Base-by-base conservation (phyloP, 2,888 invertebrate species). In the Chrysina gloriosa region DNA sequence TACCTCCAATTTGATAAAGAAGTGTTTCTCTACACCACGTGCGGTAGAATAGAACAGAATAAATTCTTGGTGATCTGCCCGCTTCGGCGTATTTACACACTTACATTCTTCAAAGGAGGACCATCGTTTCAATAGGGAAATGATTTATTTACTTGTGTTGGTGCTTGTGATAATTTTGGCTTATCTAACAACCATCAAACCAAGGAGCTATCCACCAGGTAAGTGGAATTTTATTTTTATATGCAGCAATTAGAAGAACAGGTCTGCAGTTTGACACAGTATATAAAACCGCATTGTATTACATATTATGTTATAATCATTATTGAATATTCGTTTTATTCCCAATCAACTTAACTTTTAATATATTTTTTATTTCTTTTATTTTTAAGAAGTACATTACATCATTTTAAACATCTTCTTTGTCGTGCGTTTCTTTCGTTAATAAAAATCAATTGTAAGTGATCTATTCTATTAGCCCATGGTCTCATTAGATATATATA, bases 201-300 rank as follows among this genome's bases (percentile, higher is more conserved):
- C 64, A 19, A 36, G 9, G 2, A 23, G 36, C 9, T 64, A 50
- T 48, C 64, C 64, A 11, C 64, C 64, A 64, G 64, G 64, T 64
- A 64, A 50, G 64, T 29, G 25, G 47, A 25, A 25, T 39, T 9
- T 19, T 4, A 48, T 25, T 48, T 11, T 25, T 25, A 6, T 25
- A 5, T 9, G 3, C 7, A 6, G 45, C 19, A 45, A 1, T 6
- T 9, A 45, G 9, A 19, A 19, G 4, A 36, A 11, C 4, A 7
- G 14, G n/a, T n/a, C 14, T 36, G 14, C n/a, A n/a, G 34, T 34
- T 34, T n/a, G 7, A n/a, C 2, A 34, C 7, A 34, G 34, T 3
- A 34, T n/a, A n/a, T n/a, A n/a, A n/a, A n/a, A 31, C 31, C 1
- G 31, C n/a, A 31, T 31, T 31, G n/a, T n/a, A n/a, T n/a, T n/a